A percentile compares a stretch with the other conserved stretches of the same genome.
Evolutionary conservation across 2,888 invertebrate genomes (phyloP).

Genomic region (Orchesella flavescens): DNA sequence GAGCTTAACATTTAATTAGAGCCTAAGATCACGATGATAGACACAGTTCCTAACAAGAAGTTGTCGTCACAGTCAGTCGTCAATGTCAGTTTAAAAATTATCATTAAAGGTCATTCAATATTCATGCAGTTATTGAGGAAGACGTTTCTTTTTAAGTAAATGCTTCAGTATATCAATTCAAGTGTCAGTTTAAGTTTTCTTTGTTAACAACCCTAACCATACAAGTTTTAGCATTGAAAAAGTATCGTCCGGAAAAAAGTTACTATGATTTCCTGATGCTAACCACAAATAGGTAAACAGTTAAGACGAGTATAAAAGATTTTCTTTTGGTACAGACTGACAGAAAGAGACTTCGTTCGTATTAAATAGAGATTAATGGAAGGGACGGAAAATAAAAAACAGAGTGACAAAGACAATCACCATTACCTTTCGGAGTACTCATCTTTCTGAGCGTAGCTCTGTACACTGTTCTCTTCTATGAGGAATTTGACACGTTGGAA

Average conservation of each 20-base stretch:
- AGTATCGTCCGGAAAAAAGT: too few species aligned
- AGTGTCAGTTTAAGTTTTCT: too few species aligned
- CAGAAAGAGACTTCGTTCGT: not conserved
- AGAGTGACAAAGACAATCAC: conserved; percentile 50
- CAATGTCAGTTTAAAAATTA: not conserved
- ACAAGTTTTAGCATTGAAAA: too few species aligned
- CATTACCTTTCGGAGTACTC: conserved; percentile 98
- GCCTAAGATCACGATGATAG: not conserved
- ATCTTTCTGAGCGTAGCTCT: conserved; percentile 97
- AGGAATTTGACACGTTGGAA: conserved; percentile 98
- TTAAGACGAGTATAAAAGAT: not conserved
- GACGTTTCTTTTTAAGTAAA: too few species aligned
- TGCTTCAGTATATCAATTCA: too few species aligned
- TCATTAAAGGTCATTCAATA: not conserved
- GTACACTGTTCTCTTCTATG: conserved; percentile 98
- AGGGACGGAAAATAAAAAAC: not conserved
- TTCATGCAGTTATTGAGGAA: too few species aligned
- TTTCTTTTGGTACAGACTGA: not conserved
- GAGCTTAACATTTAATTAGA: conserved; percentile 10
- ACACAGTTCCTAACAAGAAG: not conserved
- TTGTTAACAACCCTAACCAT: too few species aligned
- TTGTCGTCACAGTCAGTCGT: not conserved
- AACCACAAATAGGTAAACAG: not conserved
- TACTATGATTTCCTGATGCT: too few species aligned
- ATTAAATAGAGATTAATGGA: not conserved